phyloP scores from a whole-genome alignment of 1,140 invertebrate species.

The Matsumurasca onukii region DNA sequence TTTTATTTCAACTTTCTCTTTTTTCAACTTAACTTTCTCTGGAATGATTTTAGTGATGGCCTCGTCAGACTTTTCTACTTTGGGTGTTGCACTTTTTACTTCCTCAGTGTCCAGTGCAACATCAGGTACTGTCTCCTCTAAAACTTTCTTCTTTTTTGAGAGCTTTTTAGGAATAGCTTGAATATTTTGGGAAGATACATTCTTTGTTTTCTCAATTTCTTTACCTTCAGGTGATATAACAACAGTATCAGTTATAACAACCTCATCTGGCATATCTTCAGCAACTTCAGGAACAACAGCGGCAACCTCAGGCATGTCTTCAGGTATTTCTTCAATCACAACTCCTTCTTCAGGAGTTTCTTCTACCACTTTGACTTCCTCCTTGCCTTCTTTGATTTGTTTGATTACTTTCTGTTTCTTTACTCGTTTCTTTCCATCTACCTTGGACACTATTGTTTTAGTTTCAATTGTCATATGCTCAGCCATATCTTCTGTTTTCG shows the following conservation, averaged over 20 bases:
- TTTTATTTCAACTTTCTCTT: constrained; percentile 39
- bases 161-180: no score
- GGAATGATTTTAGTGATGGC: constrained; percentile 38
- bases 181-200: no score
- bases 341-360: constrained; percentile 31
- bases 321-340: constrained; percentile 43
- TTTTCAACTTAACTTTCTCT: constrained; percentile 36
- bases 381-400: constrained; percentile 37
- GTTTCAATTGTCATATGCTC: constrained; percentile 37
- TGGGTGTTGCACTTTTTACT: constrained; percentile 44
- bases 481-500: constrained; percentile 18
- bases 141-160: constrained; percentile 22
- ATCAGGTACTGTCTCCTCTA: constrained; percentile 33
- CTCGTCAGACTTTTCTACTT: constrained; percentile 37
- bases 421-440: constrained; percentile 37
- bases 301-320: constrained; percentile 40
- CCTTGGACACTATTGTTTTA: constrained; percentile 27
- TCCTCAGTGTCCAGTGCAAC: constrained; percentile 42
- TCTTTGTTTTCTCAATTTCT: constrained; percentile 28
- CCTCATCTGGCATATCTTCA: constrained; percentile 43
- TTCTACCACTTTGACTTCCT: constrained; percentile 42
- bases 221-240: constrained; percentile 36
- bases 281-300: constrained; percentile 37
- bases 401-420: constrained; percentile 43
- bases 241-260: constrained; percentile 49